Base-by-base conservation (phyloP, 2,888 invertebrate genomes). In the Drosophila gaucha region DNA sequence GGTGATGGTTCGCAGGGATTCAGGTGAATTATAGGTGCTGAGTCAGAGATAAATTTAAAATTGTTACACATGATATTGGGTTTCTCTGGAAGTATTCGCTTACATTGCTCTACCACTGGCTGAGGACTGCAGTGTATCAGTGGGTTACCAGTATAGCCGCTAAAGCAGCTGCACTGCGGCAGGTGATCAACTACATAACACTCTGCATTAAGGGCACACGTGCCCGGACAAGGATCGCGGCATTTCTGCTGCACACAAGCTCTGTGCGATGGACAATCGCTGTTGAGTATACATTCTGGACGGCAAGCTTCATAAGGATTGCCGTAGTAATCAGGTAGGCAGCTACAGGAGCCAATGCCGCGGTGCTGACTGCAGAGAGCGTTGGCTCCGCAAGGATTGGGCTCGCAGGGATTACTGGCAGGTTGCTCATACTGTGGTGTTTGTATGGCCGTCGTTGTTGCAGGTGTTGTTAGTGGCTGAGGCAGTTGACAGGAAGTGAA, bases 271-370 rank as follows among this genome's bases (percentile, higher is more conserved):
- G 95, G 92, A 89, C 97, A 97, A 89, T 97, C 97, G 1, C 95
- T 94, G 90, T 96, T 96, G 44, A 96, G 92, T 35, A 95, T 92
- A 89, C 97, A 97, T 92, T 97, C 96, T 0, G 96, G 96, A 72
- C 95, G 94, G 87, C 97, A 97, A 12, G 94, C 94, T 84, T 94
- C 94, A 70, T 94, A 94, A 4, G 94, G 94, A 86, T 94, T 94
- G 50, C 94, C 94, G 65, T 92, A 91, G 93, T 94, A 93, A 67
- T 94, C 95, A n/a, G 94, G 93, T 67, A 95, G 89, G 89, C 97
- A 96, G 55, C 93, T 92, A 88, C 96, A 97, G 20, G 94, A 94
- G 80, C 96, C 95, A 26, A 94, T 93, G 64, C 95, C 95, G 72
- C 93, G 93, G 75, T 93, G 93, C 89, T 93, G 94, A 80, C 92